Evolutionary conservation across 2,888 invertebrate species (phyloP), one percentile per base, ranked within the genome.

Genomic region (Zhengitettix transpicula): DNA sequence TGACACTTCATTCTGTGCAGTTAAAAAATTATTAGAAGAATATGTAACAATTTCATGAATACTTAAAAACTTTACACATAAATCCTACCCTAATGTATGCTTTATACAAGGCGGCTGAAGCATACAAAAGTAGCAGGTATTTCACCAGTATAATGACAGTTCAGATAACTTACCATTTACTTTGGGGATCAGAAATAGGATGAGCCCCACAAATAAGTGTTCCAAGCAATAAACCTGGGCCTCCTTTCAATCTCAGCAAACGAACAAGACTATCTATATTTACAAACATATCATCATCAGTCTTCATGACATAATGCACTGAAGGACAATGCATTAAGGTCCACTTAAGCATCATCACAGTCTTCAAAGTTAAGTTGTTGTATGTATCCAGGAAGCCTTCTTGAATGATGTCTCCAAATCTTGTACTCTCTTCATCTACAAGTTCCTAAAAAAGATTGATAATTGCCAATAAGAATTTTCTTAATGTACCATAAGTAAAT

Each of bases 261-360:
- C 69, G 69, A 58, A 86, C 68, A 40, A 89, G 72, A 65, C 79
- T 80, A n/a, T 82, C 82, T 61, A 90, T 75, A 71, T 90, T 89
- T 1, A 92, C 81, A 69, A 87, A 91, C 75, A 89, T 88, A 67
- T 92, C 92, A 66, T 92, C 91, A 65, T 92, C 91, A 8, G 87
- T 85, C 75, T 92, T 92, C 71, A 92, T 78, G 28, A 91, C 77
- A 74, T 83, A 91, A 54, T 81, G 79, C 0, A 81, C 81, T 44
- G 69, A 66, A 28, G 68, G 68, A 64, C 91, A 91, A 66, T 83
- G 81, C 51, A 77, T 79, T 9, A 79, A 82, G 28, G 87, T 83
- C 84, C 89, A 86, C 70, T 91, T 91, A 60, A 92, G 71, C 78
- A 91, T 82, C 82, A 89, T 84, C 12, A 89, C 82, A 55, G 89